Conservation (phyloP, 2,888 invertebrate species). For the Coronaproctus castanopsis region DNA sequence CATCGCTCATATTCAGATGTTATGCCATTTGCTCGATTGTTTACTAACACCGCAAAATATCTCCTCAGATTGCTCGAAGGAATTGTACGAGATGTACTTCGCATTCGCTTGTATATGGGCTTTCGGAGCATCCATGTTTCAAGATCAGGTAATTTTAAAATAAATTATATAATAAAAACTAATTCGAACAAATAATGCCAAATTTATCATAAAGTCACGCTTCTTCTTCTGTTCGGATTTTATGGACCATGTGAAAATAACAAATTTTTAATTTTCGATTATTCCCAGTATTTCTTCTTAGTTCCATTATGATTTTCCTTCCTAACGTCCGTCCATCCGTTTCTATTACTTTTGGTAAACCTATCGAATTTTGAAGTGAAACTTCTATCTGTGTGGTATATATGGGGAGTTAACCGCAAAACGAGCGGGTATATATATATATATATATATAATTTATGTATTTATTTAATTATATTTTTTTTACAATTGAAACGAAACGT, state of each 20-base stretch:
- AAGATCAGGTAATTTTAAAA: conserved; percentile 39
- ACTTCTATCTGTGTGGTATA: no score
- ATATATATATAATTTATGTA: no score
- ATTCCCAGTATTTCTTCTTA: no score
- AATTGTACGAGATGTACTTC: conserved; percentile 87
- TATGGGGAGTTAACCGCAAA: no score
- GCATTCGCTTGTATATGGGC: conserved; percentile 94
- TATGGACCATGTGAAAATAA: neutral
- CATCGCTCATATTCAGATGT: conserved; percentile 81
- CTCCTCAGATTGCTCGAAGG: conserved; percentile 74
- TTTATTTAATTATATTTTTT: no score
- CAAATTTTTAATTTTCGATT: neutral
- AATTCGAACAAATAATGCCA: neutral
- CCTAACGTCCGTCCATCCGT: no score
- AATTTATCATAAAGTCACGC: neutral
- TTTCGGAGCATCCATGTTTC: conserved; percentile 92
- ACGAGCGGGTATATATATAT: no score
- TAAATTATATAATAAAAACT: neutral
- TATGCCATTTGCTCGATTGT: conserved; percentile 73
- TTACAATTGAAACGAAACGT: no score
- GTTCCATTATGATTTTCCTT: no score
- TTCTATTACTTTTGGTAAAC: no score
- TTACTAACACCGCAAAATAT: conserved; percentile 65
- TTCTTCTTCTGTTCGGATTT: no score
- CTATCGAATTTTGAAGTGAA: no score